phyloP scores from a whole-genome alignment of 2,888 invertebrate species.

The Lasioglossum vierecki region DNA sequence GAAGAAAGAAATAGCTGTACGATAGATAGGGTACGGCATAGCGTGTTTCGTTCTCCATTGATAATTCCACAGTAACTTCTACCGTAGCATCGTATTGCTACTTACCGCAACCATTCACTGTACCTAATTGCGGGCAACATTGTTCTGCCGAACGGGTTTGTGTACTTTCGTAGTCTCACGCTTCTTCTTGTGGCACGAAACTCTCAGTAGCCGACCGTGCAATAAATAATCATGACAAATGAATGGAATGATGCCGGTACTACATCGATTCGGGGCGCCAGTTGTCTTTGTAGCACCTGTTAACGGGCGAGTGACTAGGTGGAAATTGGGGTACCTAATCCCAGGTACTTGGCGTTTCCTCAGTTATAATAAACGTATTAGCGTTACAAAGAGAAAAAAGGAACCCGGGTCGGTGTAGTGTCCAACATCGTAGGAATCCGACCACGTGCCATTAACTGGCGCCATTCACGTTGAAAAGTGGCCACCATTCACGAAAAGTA shows the following conservation, averaged over 20 bases:
- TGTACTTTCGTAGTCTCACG: not conserved
- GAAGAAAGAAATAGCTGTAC: not conserved
- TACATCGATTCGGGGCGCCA: not conserved
- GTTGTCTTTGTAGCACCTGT: not conserved
- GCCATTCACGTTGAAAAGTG: conserved; percentile 21
- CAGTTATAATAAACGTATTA: not conserved
- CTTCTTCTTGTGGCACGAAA: not conserved
- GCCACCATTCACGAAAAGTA: conserved; percentile 24
- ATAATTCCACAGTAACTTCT: not conserved
- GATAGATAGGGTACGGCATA: not conserved
- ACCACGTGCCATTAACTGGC: conserved; percentile 43
- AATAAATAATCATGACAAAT: not conserved
- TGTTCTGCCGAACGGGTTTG: not conserved
- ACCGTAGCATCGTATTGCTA: not conserved
- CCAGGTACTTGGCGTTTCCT: not conserved
- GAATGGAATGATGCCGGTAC: not conserved
- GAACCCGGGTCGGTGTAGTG: conserved; percentile 6
- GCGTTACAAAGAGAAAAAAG: not conserved
- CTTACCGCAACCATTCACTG: not conserved
- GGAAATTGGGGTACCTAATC: not conserved
- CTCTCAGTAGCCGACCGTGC: not conserved
- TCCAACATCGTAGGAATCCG: conserved; percentile 39
- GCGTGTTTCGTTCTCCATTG: not conserved
- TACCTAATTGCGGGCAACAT: not conserved
- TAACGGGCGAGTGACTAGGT: not conserved